phyloP scores from a whole-genome alignment of 2,888 invertebrate genomes.

The Agrochola lota region DNA sequence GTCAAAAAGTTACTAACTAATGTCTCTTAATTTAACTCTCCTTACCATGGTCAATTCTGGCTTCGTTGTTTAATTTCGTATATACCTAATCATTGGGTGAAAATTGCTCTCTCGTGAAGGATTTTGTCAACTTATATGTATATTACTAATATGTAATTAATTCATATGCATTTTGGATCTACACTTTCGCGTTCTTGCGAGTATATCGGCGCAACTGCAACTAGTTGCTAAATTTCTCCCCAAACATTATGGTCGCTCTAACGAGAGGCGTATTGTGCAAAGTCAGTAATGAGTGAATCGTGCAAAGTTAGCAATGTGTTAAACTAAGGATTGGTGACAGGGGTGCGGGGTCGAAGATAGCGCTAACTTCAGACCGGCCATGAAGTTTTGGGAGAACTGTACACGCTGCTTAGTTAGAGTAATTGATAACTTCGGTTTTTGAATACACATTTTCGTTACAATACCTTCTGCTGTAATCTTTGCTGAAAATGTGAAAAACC shows the following conservation, averaged over 20 bases:
- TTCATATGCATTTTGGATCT: not conserved
- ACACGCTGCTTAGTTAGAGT: not conserved
- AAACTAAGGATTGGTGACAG: not conserved
- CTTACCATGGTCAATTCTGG: not conserved
- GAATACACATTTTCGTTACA: not conserved
- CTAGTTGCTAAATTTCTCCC: no score
- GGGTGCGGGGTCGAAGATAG: not conserved
- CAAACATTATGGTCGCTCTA: not conserved
- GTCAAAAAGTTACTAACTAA: not conserved
- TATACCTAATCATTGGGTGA: not conserved
- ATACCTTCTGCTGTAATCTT: conserved; percentile 1
- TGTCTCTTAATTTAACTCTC: not conserved
- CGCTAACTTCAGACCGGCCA: no score
- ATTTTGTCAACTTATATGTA: not conserved
- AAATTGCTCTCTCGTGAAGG: not conserved
- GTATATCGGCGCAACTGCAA: not conserved
- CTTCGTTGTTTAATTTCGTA: not conserved
- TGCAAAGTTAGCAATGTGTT: not conserved
- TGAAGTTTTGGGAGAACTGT: not conserved
- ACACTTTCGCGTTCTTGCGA: not conserved
- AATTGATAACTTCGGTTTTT: not conserved
- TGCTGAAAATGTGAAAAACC: no score
- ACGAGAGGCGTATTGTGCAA: not conserved
- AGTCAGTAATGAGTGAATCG: not conserved
- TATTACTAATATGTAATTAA: no score